Evolutionary conservation across 2,113 vertebrate species (phyloP).

Genomic region (Xiphias gladius): DNA sequence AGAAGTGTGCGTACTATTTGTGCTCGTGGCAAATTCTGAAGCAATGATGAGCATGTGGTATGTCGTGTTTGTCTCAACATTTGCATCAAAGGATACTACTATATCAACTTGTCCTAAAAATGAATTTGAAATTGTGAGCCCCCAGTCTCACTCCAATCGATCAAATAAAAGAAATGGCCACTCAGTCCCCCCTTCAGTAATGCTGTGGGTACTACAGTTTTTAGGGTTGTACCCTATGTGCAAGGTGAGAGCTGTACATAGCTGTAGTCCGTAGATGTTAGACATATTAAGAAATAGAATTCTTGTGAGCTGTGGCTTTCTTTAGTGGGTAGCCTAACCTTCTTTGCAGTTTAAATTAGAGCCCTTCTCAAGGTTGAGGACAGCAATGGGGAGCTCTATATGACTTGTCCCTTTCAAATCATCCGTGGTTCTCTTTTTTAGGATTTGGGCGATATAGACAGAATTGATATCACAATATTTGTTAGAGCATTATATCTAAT

Average conservation of each 20-base stretch:
- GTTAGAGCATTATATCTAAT: not conserved
- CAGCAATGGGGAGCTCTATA: not conserved
- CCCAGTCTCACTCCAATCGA: too few species aligned
- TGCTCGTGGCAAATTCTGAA: slow-evolving; percentile 26
- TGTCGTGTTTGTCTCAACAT: not conserved
- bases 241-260: not conserved
- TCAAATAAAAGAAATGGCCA: too few species aligned
- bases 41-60: not conserved
- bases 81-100: not conserved
- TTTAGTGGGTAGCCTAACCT: not conserved
- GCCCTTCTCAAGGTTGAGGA: not conserved
- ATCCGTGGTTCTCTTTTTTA: not conserved
- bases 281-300: not conserved
- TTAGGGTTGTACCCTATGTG: not conserved
- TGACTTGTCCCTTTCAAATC: not conserved
- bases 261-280: not conserved
- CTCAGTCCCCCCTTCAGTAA: not conserved
- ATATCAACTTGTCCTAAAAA: not conserved
- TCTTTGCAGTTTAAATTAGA: not conserved
- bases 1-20: not conserved
- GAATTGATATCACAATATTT: not conserved
- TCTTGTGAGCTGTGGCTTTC: not conserved
- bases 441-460: too few species aligned
- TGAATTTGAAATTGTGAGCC: not conserved
- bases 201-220: not conserved